Conservation (phyloP, 2,888 invertebrate genomes). For the Atherix ibis region DNA sequence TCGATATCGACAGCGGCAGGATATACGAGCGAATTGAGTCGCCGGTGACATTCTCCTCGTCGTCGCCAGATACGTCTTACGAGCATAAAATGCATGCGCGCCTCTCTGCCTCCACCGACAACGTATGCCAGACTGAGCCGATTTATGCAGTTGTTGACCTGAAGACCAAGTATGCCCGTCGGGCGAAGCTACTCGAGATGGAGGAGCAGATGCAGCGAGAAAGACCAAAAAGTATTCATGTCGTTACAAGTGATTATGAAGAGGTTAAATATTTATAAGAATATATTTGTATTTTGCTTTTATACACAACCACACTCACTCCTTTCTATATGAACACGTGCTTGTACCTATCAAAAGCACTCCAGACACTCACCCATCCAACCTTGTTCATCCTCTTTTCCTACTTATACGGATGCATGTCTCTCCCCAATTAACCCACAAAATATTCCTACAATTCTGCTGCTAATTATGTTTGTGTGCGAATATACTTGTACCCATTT, state of each 20-base stretch:
- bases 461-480: too few species aligned
- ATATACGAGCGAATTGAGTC: too few species aligned
- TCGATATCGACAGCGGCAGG: not conserved
- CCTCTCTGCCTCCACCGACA: conserved; percentile 10
- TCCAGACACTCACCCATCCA: too few species aligned
- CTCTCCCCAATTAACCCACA: too few species aligned
- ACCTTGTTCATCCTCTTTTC: too few species aligned
- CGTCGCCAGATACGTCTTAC: not conserved
- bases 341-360: too few species aligned
- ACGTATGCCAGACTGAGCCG: conserved; percentile 15
- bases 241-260: conserved; percentile 16
- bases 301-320: too few species aligned
- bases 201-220: conserved; percentile 13
- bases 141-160: conserved; percentile 24
- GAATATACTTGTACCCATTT: too few species aligned
- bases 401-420: too few species aligned
- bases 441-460: too few species aligned
- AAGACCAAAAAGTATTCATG: conserved; percentile 14
- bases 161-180: conserved; percentile 20
- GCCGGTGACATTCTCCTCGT: not conserved
- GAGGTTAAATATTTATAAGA: conserved; percentile 14
- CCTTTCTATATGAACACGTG: too few species aligned
- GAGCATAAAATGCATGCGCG: not conserved
- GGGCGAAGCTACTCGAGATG: conserved; percentile 15
- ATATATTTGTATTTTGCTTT: not conserved